Base-by-base conservation (phyloP, 2,113 vertebrate species). In the Gorsachius goisagi region DNA sequence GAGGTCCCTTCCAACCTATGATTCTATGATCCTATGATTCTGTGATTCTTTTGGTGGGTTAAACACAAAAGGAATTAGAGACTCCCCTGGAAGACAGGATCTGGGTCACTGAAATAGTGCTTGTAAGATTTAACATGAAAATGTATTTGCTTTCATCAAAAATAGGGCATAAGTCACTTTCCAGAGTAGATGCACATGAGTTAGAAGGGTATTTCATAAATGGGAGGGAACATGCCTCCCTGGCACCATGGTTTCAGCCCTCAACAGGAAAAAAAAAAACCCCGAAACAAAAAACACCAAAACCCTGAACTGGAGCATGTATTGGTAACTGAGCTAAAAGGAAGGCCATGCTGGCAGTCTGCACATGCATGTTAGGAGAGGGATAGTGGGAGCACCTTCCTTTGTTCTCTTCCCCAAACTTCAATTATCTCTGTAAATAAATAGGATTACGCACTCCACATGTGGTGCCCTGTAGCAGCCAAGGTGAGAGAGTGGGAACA, bases 381-480 rank as follows among this genome's bases (percentile, higher is more conserved):
- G 24, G 20, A 49, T 12, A 33, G 28, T 47, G 74, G 19, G 9
- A 77, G 1, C 12, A 52, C 12, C 68, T 85, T 67, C 16, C 28
- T 81, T 78, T 67, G 6, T 45, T 52, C 16, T 27, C 7, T 6
- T 74, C 17, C 5, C 11, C 6, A 63, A 9, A 58, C 11, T 71
- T 78, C 28, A 75, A 24, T 33, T 28, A 45, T 15, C 12, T 35
- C 5, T 35, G 17, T 55, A 53, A 77, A 84, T 30, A 59, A 64
- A 32, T 4, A 41, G 21, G 14, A 15, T 41, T 53, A 41, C 1
- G 1, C 11, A 16, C 39, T 33, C 24, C 19, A 26, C 18, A 16
- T 22, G 3, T 5, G 26, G 16, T 21, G 1, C 4, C 9, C 5
- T 2, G 8, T 5, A 24, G 35, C 55, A 88, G n/a, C 41, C 32